Percentiles rank a stretch among this genome's conserved stretches.
These are phyloP conservation scores for Protonemura montana DNA, from an alignment of 2,888 invertebrate species.

Conservation along the genomic window DNA sequence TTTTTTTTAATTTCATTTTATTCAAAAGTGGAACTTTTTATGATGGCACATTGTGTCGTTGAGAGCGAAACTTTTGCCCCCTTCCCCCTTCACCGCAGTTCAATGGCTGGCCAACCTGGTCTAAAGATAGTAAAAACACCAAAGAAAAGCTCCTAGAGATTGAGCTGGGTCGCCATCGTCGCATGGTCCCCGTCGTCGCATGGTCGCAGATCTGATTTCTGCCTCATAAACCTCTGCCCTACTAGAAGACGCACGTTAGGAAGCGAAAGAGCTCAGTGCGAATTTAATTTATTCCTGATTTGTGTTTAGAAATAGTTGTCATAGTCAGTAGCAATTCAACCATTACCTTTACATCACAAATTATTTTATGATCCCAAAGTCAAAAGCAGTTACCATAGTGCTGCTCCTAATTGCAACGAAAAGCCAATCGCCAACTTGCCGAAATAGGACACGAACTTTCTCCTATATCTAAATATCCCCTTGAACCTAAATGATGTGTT, in stretches of 20 bases:
- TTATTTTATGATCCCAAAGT: neutral
- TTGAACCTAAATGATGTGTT: neutral
- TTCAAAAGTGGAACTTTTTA: conserved; percentile 12
- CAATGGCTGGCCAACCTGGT: neutral
- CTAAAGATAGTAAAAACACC: conserved; percentile 2
- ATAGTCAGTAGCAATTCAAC: neutral
- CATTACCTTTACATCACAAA: neutral
- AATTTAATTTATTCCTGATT: neutral
- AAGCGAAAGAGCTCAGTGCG: neutral
- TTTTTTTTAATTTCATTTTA: neutral
- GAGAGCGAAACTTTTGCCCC: neutral
- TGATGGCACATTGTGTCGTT: neutral
- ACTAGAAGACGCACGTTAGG: neutral
- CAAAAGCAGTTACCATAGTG: neutral
- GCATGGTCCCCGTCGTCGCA: too few relatives aligned
- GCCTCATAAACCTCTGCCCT: neutral
- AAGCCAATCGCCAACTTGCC: neutral
- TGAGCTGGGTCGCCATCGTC: neutral
- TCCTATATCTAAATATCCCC: neutral
- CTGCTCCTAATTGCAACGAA: neutral
- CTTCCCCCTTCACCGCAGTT: neutral
- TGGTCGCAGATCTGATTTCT: neutral
- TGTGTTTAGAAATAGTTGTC: neutral
- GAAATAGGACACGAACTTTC: neutral
- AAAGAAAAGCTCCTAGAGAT: neutral